Evolutionary conservation across 2,888 invertebrate genomes (phyloP).

Genomic region (Drosophila pullipes): DNA sequence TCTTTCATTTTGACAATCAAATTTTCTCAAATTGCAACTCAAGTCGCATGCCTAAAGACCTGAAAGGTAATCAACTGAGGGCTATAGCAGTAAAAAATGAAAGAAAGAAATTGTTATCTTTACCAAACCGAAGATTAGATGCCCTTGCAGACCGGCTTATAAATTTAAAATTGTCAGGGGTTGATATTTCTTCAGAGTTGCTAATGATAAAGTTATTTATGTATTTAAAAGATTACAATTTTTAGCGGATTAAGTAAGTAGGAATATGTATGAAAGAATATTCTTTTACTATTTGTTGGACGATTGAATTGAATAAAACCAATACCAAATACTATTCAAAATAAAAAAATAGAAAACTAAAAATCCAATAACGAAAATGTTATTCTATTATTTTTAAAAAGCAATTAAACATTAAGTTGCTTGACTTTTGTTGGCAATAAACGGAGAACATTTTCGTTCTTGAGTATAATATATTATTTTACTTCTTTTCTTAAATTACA

Average conservation of each 20-base stretch:
- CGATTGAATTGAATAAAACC: neutral
- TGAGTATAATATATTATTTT: neutral
- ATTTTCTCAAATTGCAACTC: constrained; percentile 69
- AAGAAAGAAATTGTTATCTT: neutral
- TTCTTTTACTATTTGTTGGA: neutral
- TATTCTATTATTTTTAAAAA: neutral
- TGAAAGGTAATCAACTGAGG: constrained; percentile 46
- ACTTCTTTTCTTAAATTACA: neutral
- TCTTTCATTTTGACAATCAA: constrained; percentile 69
- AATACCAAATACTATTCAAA: neutral
- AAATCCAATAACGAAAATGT: neutral
- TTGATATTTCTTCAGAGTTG: neutral
- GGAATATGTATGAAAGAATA: neutral
- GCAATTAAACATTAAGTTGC: too few species aligned
- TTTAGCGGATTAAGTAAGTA: too few species aligned
- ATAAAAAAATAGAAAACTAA: neutral
- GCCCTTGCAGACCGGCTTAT: neutral
- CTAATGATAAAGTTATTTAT: neutral
- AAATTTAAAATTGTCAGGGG: neutral
- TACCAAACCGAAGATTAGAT: neutral
- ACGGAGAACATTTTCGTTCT: neutral
- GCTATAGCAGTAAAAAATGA: constrained; percentile 13
- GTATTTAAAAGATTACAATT: neutral
- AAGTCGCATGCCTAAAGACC: constrained; percentile 55
- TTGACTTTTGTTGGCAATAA: neutral